These are phyloP conservation scores for Turritopsis dohrnii DNA, from an alignment of 30 jellyfish, hydroid and myxozoan species.

Conservation along the genomic window DNA sequence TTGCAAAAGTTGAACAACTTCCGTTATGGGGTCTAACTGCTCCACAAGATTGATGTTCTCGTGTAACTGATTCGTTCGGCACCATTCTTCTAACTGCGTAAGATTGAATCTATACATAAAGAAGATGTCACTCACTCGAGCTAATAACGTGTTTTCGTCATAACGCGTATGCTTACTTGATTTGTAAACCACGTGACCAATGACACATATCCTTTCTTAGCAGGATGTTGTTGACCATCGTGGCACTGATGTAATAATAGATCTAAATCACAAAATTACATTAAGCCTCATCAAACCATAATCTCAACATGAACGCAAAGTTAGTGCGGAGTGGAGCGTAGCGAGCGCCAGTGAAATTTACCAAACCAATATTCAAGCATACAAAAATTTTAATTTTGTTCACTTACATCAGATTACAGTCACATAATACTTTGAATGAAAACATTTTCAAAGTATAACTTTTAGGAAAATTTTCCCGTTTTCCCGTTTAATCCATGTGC, in stretches of 20 bases:
- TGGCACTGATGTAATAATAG: slow-evolving; percentile 61
- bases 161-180: slow-evolving; percentile 32
- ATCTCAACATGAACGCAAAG: no score
- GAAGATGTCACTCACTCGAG: neutral
- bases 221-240: slow-evolving; percentile 64
- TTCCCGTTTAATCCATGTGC: no score
- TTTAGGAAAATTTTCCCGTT: no score
- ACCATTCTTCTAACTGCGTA: slow-evolving; percentile 94
- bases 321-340: no score
- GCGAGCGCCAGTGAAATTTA: no score
- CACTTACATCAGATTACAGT: no score
- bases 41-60: slow-evolving; percentile 42
- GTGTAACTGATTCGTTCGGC: slow-evolving; percentile 81
- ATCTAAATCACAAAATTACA: slow-evolving; percentile 36
- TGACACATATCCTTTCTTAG: slow-evolving; percentile 93
- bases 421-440: no score
- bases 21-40: slow-evolving; percentile 75
- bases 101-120: slow-evolving; percentile 51
- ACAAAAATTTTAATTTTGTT: no score
- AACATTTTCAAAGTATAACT: no score
- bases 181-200: slow-evolving; percentile 96
- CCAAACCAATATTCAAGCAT: no score
- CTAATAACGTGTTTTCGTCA: neutral
- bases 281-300: neutral
- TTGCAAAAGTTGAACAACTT: slow-evolving; percentile 79